Conservation (phyloP, 1,140 invertebrate genomes). For the Steinernema feltiae region DNA sequence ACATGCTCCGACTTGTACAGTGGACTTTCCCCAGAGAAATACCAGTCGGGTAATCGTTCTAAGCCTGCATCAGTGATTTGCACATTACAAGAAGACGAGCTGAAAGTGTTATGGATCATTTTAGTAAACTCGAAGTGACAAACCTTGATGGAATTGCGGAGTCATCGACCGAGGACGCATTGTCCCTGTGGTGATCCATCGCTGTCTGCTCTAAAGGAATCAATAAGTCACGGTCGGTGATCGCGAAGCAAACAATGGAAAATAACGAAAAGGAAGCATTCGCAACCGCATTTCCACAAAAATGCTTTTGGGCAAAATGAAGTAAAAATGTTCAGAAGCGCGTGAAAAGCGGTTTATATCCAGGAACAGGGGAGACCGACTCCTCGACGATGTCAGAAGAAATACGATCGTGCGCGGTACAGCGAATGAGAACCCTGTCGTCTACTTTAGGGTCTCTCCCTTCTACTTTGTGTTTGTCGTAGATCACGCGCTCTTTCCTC, state of each 20-base stretch:
- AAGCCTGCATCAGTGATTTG: background rate
- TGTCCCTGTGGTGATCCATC: background rate
- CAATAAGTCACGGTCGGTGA: too few relatives aligned
- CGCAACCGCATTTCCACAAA: too few relatives aligned
- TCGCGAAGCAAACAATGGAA: too few relatives aligned
- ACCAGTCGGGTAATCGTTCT: background rate
- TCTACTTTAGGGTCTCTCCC: constrained; percentile 4
- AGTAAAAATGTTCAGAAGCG: background rate
- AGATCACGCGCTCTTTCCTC: constrained; percentile 1
- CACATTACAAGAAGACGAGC: background rate
- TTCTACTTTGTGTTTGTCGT: background rate
- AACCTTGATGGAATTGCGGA: background rate
- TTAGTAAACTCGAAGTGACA: background rate
- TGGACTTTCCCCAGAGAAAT: background rate
- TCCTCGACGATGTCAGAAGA: background rate
- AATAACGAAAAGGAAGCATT: too few relatives aligned
- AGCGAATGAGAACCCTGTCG: background rate
- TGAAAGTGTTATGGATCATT: background rate
- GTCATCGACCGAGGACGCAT: background rate
- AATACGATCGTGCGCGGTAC: background rate
- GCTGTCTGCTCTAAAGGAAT: background rate
- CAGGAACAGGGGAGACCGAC: background rate
- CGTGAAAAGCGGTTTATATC: background rate
- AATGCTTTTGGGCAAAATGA: too few relatives aligned
- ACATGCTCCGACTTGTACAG: background rate